Percentiles rank a stretch among this genome's conserved stretches.
These are phyloP conservation scores for Tupiocoris notatus DNA, from an alignment of 2,888 invertebrate genomes.

Conservation along the genomic window DNA sequence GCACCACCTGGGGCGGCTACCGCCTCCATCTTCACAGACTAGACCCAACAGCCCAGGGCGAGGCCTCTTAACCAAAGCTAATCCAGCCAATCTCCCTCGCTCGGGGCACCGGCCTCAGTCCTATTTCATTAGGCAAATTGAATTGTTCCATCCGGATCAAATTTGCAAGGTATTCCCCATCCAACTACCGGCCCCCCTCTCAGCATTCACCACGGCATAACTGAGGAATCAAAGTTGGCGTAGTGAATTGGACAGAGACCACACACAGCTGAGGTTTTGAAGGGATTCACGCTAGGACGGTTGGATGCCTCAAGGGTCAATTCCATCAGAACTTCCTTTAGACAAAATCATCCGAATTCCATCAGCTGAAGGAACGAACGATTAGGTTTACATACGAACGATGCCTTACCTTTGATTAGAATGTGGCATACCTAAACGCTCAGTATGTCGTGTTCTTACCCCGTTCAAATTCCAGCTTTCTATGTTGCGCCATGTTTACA, in stretches of 20 bases:
- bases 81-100: constrained; percentile 30
- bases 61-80: constrained; percentile 37
- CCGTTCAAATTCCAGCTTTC: too few species aligned
- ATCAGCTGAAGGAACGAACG: too few species aligned
- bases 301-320: not conserved
- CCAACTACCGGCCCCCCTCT: not conserved
- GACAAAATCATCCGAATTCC: too few species aligned
- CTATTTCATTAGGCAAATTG: constrained; percentile 38
- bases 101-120: not conserved
- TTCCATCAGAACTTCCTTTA: not conserved
- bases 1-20: constrained; percentile 20
- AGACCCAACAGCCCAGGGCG: not conserved
- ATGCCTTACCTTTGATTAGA: too few species aligned
- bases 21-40: constrained; percentile 7
- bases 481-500: too few species aligned
- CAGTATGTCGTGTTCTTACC: too few species aligned
- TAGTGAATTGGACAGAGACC: not conserved
- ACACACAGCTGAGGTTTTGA: not conserved
- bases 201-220: not conserved
- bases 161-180: constrained; percentile 15
- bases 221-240: not conserved
- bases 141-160: constrained; percentile 35
- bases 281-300: not conserved
- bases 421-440: too few species aligned
- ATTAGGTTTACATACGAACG: too few species aligned